These are phyloP conservation scores for Leptonema lineaticorne DNA, from an alignment of 1,140 invertebrate species.

Conservation along the genomic window DNA sequence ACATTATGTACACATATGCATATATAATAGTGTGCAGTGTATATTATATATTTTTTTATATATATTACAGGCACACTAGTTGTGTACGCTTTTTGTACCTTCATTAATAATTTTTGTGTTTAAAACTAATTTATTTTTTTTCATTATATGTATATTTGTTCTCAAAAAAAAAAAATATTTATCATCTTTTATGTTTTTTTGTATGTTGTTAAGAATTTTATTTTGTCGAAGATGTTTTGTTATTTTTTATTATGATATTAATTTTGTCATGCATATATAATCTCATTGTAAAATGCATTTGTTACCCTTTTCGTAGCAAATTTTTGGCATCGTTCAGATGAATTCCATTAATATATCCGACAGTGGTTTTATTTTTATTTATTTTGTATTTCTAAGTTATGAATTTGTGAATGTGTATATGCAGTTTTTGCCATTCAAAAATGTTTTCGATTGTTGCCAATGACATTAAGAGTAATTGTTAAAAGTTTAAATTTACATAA, in stretches of 20 bases:
- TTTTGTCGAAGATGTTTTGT: constrained; percentile 29
- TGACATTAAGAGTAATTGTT: constrained; percentile 11
- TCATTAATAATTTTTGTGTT: constrained; percentile 3
- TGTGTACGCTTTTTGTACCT: too few relatives aligned
- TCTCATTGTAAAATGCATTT: constrained; percentile 6
- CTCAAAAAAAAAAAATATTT: constrained; percentile 13
- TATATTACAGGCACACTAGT: too few relatives aligned
- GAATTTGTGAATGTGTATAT: constrained; percentile 9
- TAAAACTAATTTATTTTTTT: constrained; percentile 24
- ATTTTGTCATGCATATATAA: background rate
- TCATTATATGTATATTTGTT: constrained; percentile 23
- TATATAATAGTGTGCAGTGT: too few relatives aligned
- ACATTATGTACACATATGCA: too few relatives aligned
- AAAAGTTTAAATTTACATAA: constrained; percentile 12
- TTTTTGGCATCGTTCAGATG: background rate
- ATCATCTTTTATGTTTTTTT: constrained; percentile 24
- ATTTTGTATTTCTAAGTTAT: constrained; percentile 8
- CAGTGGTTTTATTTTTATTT: background rate
- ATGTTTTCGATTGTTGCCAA: constrained; percentile 15
- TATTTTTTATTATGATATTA: constrained; percentile 15
- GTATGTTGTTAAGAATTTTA: constrained; percentile 29
- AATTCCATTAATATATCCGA: background rate
- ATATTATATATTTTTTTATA: too few relatives aligned
- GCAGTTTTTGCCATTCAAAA: constrained; percentile 9
- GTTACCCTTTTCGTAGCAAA: constrained; percentile 3